Conservation (phyloP, 2,888 invertebrate genomes). For the Liposcelis brunnea region DNA sequence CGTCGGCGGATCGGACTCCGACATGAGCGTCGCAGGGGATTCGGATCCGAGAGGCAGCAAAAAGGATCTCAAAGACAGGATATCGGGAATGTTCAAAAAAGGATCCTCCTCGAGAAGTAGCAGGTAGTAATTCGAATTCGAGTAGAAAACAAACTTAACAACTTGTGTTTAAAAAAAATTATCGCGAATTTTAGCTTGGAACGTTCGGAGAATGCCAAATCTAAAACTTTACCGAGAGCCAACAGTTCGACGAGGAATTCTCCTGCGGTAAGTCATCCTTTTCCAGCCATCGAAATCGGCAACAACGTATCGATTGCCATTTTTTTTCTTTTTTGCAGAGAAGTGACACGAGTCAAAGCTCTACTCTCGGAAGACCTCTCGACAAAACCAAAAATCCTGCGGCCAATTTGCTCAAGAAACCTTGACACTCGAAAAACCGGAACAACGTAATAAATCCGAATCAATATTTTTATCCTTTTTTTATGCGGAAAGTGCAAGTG, state of each 20-base stretch:
- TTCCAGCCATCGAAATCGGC: too few species aligned
- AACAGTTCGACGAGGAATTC: conserved; percentile 15
- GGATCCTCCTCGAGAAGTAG: conserved; percentile 45
- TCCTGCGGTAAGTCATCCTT: conserved; percentile 13
- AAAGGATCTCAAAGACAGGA: conserved; percentile 58
- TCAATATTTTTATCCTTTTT: too few species aligned
- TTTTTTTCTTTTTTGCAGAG: conserved; percentile 18
- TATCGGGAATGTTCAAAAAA: conserved; percentile 70
- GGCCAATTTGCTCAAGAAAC: background rate
- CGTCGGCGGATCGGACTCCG: conserved; percentile 51
- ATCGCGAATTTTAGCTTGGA: too few species aligned
- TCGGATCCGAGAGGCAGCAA: conserved; percentile 37
- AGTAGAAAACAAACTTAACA: background rate
- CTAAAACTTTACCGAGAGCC: conserved; percentile 21
- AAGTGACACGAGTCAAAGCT: conserved; percentile 19
- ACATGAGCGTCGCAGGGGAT: conserved; percentile 46
- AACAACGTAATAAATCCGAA: too few species aligned
- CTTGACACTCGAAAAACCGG: too few species aligned
- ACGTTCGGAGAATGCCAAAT: background rate
- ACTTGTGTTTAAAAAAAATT: too few species aligned
- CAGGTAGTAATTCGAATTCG: conserved; percentile 31
- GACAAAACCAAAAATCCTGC: conserved; percentile 8
- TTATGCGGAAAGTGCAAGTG: too few species aligned
- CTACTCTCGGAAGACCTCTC: conserved; percentile 13
- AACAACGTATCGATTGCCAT: too few species aligned